Conservation (phyloP, 2,113 vertebrate genomes). For the Hyaena hyaena region DNA sequence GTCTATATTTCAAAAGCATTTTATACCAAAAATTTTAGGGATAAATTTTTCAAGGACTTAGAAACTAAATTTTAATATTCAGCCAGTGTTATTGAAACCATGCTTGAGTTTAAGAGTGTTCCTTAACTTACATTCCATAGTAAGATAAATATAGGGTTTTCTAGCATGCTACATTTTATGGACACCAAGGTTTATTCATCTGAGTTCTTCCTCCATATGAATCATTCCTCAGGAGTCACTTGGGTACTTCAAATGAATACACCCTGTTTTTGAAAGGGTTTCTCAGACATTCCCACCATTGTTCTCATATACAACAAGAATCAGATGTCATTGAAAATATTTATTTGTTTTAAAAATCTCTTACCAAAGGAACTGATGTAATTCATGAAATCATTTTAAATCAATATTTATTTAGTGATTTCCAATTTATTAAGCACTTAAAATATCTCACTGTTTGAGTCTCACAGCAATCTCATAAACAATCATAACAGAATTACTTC, state of each 20-base stretch:
- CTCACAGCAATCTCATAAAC: background rate
- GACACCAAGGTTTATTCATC: background rate
- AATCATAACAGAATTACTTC: background rate
- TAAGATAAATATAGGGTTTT: background rate
- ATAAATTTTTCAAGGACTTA: background rate
- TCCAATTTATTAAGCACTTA: background rate
- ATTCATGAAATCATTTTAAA: conserved; percentile 36
- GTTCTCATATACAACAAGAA: background rate
- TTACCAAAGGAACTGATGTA: background rate
- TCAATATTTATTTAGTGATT: conserved; percentile 22
- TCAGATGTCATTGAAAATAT: background rate
- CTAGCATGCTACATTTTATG: background rate
- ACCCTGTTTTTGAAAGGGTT: background rate
- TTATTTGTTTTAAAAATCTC: background rate
- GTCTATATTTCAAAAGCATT: background rate
- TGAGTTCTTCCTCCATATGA: background rate
- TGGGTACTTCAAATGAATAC: background rate
- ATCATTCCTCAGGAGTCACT: background rate
- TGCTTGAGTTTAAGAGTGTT: background rate
- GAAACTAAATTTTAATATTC: background rate
- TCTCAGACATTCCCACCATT: background rate
- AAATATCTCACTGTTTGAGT: background rate
- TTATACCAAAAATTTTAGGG: background rate
- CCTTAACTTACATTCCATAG: background rate
- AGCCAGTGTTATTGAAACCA: background rate